Evolutionary conservation across 2,113 vertebrate genomes (phyloP), one percentile per base, ranked within the genome.

Genomic region (Gavia stellata): DNA sequence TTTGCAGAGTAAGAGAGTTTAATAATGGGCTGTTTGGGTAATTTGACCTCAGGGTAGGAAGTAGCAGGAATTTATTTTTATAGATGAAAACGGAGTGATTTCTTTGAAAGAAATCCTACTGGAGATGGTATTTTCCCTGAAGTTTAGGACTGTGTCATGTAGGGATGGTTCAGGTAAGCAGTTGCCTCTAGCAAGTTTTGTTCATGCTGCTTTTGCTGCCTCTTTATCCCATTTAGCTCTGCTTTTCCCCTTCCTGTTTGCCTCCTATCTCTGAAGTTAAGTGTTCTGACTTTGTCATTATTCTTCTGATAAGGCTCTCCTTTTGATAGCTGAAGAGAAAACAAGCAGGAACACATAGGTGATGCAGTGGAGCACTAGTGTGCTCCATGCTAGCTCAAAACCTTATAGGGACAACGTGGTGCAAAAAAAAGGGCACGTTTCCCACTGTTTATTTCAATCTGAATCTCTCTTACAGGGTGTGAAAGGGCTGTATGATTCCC

Each of bases 341-440:
- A 75, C 21, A 66, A 62, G 45, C 18, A 9, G 36, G 36, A 80
- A 66, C 18, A 65, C 20, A 24, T 2, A 63, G 17, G 8, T 50
- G 25, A 31, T 4, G 9, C 24, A 87, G 26, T n/a, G 12, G 19
- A 83, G 12, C n/a, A 19, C 10, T 55, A 42, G 9, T 13, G 18
- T 53, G 5, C 21, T 79, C 11, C 7, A 20, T 42, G 11, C 2
- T 58, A 82, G 7, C 29, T 77, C 47, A 90, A 71, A 91, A 34
- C 7, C 3, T 52, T 50, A 11, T 2, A 44, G 8, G 12, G 36
- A 45, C 28, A 42, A 78, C 1, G 33, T 42, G 0, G 9, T 49
- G 25, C 1, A 38, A 62, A 50, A 59, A 53, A 29, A 40, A 11
- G 3, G 7, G 4, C 4, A 53, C 5, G 2, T 62, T 70, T 65